Base-by-base conservation (phyloP, 2,113 vertebrate species). In the Megaleporinus macrocephalus region DNA sequence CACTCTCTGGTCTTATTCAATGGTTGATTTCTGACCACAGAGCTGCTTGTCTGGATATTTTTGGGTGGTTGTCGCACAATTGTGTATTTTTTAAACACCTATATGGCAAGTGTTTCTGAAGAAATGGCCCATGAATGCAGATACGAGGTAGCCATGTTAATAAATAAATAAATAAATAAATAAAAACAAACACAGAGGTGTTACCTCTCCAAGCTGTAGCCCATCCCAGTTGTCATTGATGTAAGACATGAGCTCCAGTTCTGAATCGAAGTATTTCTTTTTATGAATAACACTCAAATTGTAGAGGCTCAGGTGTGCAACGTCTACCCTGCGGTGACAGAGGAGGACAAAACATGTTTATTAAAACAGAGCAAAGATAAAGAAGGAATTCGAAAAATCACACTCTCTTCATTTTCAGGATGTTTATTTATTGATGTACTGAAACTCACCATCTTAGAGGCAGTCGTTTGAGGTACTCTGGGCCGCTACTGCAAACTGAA, bases 251-350 rank as follows among this genome's bases (percentile, higher is more conserved):
- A 99, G 95, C 89, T 98, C 95, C 93, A 97, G 94, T 91, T 98
- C 97, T 0, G 96, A 99, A 92, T 99, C 98, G 93, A 99, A 99
- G 81, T 99, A 99, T 93, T 98, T 99, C 94, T 99, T 99, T 93
- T 99, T 99, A 92, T 99, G 96, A 93, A 98, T 97, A 91, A 99
- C 96, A 93, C 97, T 98, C 93, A 99, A 91, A 92, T 99, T 99
- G 92, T 98, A 99, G 92, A 99, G 95, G 92, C 97, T 97, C 91
- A 99, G 91, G 91, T 99, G 98, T 93, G 96, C 94, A 90, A 99
- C 95, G 90, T 99, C 96, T 93, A 96, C 96, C 98, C 98, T 99
- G 89, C 87, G 91, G 33, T 80, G 15, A 65, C 22, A 66, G 1
- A 41, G 20, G 49, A 57, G 30, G 26, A 30, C 65, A 59, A 26